Base-by-base conservation (phyloP, 30 jellyfish, hydroid and myxozoan genomes). In the Turritopsis dohrnii region DNA sequence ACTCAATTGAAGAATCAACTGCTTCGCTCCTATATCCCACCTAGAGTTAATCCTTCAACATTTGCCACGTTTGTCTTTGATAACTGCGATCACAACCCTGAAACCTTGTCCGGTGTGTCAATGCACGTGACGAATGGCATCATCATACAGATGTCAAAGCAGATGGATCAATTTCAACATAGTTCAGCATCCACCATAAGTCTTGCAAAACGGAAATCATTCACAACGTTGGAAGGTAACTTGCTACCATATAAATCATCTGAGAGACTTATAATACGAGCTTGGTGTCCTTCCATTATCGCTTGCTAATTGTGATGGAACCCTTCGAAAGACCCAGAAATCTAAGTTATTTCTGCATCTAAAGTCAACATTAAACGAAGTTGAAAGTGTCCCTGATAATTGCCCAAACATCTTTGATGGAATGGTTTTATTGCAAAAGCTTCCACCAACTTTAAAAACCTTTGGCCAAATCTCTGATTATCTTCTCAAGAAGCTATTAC, bases 71-170 rank as follows among this genome's bases (percentile, higher is more conserved):
- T 81, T 52, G 88, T 81, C 66, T 81, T 0, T 0, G 85, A 81
- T 65, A 81, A 81, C 65, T 0, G 30, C 0, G 88, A 81, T 0
- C 1, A 0, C 85, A 81, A 0, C 1, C 85, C 88, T 22, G 88
- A 81, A 53, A 53, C 88, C 85, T 0, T 80, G 0, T 30, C 0
- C 0, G 85, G 84, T 26, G 66, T 65, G 1, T 0, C 88, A 0
- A 1, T 81, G 60, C 88, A 81, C 31, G 52, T 1, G 1, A 81
- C 88, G 1, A 81, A 81, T 53, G 88, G 88, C 31, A 81, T 81
- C 1, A 8, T 81, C 71, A 65, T 81, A 0, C 88, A 23, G 0
- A 1, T 41, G 60, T 41, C 60, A 41, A 41, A 41, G 9, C 60
- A 41, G 60, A 41, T 13, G 60, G 60, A n/a, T n/a, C n/a, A n/a